Conservation (phyloP, 2,113 vertebrate species). For the Cinclus cinclus region DNA sequence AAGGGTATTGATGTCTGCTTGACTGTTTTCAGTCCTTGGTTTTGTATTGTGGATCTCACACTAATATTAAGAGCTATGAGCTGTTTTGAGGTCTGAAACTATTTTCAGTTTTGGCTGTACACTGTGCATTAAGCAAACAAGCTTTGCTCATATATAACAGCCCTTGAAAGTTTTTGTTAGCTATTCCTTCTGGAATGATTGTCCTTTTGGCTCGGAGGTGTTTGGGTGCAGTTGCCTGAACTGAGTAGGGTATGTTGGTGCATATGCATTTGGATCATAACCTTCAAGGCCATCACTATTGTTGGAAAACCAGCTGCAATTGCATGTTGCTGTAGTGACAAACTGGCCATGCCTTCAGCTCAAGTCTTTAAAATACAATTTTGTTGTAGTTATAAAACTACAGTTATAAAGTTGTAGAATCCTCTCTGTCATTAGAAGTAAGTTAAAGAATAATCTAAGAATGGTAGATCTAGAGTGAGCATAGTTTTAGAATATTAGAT, state of each 20-base stretch:
- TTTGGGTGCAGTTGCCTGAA: background rate
- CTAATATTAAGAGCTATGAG: background rate
- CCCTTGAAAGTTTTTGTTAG: background rate
- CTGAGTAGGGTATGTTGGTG: background rate
- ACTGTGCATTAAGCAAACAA: background rate
- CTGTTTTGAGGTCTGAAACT: background rate
- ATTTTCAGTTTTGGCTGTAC: background rate
- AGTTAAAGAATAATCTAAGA: background rate
- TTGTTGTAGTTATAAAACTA: background rate
- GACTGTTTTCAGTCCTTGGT: background rate
- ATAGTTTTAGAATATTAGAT: background rate
- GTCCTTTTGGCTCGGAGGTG: background rate
- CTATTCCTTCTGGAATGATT: background rate
- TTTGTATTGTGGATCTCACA: background rate
- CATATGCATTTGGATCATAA: background rate
- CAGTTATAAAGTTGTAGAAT: background rate
- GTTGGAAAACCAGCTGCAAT: background rate
- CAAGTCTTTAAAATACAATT: background rate
- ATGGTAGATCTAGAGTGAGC: fast-evolving
- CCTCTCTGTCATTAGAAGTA: background rate
- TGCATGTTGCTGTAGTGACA: slow-evolving; percentile 12
- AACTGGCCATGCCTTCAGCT: background rate
- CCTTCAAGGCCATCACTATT: slow-evolving; percentile 12
- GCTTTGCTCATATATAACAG: background rate
- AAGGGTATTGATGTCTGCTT: background rate